Evolutionary conservation across 2,797 vertebrate genomes (phyloP), one percentile per base, ranked within the genome.

Genomic region (Acestrorhynchus altus): DNA sequence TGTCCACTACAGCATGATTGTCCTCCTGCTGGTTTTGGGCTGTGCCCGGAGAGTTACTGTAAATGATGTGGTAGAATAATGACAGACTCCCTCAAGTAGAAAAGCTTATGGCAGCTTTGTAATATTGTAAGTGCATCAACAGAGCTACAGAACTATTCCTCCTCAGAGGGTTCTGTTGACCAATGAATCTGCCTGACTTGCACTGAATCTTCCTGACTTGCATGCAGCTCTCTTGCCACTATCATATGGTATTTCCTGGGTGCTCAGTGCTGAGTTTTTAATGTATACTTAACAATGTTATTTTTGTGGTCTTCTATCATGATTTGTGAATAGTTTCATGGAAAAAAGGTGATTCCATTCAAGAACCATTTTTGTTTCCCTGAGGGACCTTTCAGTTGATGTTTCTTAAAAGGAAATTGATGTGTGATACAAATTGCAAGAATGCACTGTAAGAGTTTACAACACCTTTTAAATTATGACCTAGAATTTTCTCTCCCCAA

Each of bases 61-160:
- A 61, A 70, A 70, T 77, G 28, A 77, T 61, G 75, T 52, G 66
- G 59, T 76, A 11, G 20, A 42, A 70, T 70, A 52, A 70, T 67
- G 5, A 63, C 57, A 77, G 75, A 61, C 20, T 47, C 18, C 18
- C 31, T 44, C 24, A 67, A 54, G 15, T 39, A 42, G 8, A 15
- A 66, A 16, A 47, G 52, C 18, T 4, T 47, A 49, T 49, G 16
- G 52, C 24, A 1, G 8, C 42, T 31, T 40, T 49, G 20, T 39
- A 51, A 10, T 20, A 11, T 77, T 35, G 54, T 70, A 28, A 61
- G 59, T 20, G 42, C 74, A 61, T 56, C 35, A 42, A 15, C 39
- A 46, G 22, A 46, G 46, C 8, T 44, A 24, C 22, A 20, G 49
- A 4, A 47, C 39, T 24, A 20, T 8, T 28, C 13, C 1, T 67